Conservation (phyloP, 1,140 invertebrate genomes). For the Helicorthomorpha holstii region DNA sequence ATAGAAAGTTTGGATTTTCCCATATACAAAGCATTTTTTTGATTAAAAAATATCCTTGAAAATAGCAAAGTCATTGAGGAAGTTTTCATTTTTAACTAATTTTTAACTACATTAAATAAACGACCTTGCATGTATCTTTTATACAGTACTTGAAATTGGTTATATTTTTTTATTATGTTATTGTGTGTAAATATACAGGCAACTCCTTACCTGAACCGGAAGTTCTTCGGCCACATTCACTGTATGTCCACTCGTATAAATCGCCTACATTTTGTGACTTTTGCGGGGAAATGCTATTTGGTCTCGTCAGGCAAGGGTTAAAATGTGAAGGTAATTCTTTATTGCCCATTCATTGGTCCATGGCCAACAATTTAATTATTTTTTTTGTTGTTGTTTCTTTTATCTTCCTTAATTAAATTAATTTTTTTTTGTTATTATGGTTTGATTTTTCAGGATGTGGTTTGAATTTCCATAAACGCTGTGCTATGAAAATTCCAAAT, state of each 20-base stretch:
- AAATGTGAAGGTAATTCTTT: slow-evolving; percentile 81
- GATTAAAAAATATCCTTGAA: too few relatives aligned
- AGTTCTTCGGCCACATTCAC: slow-evolving; percentile 60
- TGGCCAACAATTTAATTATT: too few relatives aligned
- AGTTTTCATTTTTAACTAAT: too few relatives aligned
- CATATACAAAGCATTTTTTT: too few relatives aligned
- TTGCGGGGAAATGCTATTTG: slow-evolving; percentile 98
- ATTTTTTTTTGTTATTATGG: slow-evolving; percentile 7
- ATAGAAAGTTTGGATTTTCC: too few relatives aligned
- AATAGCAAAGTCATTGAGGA: too few relatives aligned
- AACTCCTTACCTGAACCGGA: background rate
- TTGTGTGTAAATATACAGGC: background rate
- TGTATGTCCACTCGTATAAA: slow-evolving; percentile 94
- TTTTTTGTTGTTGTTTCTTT: too few relatives aligned
- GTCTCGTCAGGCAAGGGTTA: slow-evolving; percentile 88
- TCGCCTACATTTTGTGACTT: slow-evolving; percentile 98
- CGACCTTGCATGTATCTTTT: background rate
- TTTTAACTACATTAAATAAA: too few relatives aligned
- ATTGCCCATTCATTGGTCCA: too few relatives aligned
- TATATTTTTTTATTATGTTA: background rate
- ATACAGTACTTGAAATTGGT: background rate
- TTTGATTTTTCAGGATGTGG: slow-evolving; percentile 59
- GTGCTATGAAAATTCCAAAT: slow-evolving; percentile 95
- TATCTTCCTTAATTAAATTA: too few relatives aligned
- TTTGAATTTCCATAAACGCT: slow-evolving; percentile 95